Evolutionary conservation across 2,888 invertebrate genomes (phyloP).

Genomic region (Empis livida): DNA sequence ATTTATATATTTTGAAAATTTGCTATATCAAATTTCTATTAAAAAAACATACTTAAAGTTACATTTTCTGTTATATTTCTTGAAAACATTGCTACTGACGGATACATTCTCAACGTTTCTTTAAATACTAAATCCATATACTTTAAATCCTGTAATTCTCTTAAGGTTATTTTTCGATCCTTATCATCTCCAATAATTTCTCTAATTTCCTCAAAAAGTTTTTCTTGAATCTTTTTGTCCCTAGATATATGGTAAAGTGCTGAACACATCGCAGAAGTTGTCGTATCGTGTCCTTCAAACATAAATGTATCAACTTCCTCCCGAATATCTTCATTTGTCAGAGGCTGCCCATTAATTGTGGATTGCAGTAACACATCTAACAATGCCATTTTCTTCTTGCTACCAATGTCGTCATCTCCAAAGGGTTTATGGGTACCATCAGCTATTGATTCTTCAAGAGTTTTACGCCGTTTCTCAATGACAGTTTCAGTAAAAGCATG

Average conservation of each 20-base stretch:
- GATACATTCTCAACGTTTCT: conserved; percentile 49
- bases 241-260: conserved; percentile 22
- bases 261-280: conserved; percentile 24
- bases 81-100: conserved; percentile 50
- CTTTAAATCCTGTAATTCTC: conserved; percentile 19
- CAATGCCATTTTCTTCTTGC: conserved; percentile 47
- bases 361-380: conserved; percentile 50
- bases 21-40: conserved; percentile 23
- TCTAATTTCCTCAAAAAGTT: conserved; percentile 21
- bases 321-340: conserved; percentile 45
- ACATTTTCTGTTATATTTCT: conserved; percentile 42
- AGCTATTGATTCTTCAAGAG: conserved; percentile 14
- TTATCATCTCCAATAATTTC: conserved; percentile 19
- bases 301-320: conserved; percentile 61
- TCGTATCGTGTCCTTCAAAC: conserved; percentile 43
- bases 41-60: conserved; percentile 35
- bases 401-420: conserved; percentile 29
- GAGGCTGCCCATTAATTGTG: conserved; percentile 38
- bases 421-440: conserved; percentile 9
- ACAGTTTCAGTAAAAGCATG: conserved; percentile 27
- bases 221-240: conserved; percentile 23
- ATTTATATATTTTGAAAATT: background rate
- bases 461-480: conserved; percentile 21
- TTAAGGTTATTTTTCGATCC: conserved; percentile 13
- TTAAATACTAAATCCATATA: conserved; percentile 51